Percentiles rank a stretch among this genome's conserved stretches.
phyloP scores from a whole-genome alignment of 2,797 vertebrate genomes.

The Odontamblyopus lacepedii region DNA sequence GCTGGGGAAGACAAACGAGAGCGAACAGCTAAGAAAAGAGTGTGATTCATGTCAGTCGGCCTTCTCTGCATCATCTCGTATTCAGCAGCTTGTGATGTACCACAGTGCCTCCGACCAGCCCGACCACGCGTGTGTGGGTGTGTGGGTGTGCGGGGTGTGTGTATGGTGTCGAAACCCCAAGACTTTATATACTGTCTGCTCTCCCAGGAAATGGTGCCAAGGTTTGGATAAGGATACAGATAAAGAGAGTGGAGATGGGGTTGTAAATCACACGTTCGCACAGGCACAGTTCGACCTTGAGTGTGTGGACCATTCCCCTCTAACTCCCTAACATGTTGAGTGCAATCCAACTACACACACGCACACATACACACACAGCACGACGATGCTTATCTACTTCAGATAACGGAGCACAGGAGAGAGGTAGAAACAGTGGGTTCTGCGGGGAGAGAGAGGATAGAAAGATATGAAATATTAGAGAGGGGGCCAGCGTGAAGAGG shows the following conservation, averaged over 20 bases:
- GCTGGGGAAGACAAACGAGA: slow-evolving; percentile 32
- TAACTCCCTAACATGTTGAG: slow-evolving; percentile 60
- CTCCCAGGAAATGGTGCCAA: slow-evolving; percentile 61
- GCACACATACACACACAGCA: slow-evolving; percentile 3
- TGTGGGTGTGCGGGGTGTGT: slow-evolving; percentile 19
- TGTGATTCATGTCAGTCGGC: slow-evolving; percentile 52
- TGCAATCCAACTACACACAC: slow-evolving; percentile 48
- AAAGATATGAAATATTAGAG: slow-evolving; percentile 24
- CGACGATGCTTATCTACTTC: slow-evolving; percentile 65
- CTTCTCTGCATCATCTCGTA: slow-evolving; percentile 59
- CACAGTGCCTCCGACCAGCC: slow-evolving; percentile 38
- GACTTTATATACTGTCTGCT: slow-evolving; percentile 55
- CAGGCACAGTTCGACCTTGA: slow-evolving; percentile 65
- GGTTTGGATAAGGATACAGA: slow-evolving; percentile 72
- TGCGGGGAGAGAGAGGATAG: slow-evolving; percentile 4
- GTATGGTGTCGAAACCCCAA: slow-evolving; percentile 30
- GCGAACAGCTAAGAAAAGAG: slow-evolving; percentile 37
- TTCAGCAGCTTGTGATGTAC: slow-evolving; percentile 57
- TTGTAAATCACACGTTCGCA: slow-evolving; percentile 60
- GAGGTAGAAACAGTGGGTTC: slow-evolving; percentile 10
- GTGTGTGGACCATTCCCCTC: slow-evolving; percentile 52
- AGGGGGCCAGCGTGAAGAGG: slow-evolving; percentile 17
- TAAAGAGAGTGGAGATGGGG: slow-evolving; percentile 66
- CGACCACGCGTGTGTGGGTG: slow-evolving; percentile 21
- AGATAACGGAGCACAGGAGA: slow-evolving; percentile 47